Base-by-base conservation (phyloP, 2,113 vertebrate species). In the rat (Rattus norvegicus) region DNA sequence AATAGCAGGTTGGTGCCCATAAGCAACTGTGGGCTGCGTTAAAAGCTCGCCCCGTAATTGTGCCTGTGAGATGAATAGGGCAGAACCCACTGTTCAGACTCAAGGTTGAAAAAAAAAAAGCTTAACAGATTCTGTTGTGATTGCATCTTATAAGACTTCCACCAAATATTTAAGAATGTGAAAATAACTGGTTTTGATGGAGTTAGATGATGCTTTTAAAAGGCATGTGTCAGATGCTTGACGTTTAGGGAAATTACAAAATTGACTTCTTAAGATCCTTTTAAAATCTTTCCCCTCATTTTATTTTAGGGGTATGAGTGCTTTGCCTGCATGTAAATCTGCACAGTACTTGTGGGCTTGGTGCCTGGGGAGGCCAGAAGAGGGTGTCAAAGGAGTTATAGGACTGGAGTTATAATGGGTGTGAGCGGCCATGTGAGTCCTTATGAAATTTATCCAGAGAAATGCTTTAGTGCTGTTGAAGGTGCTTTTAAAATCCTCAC, bases 171-270 rank as follows among this genome's bases (percentile, higher is more conserved):
- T 90, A 93, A 92, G 63, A 70, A 70, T 56, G 92, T 94, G 67
- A 95, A 96, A 95, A 84, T 83, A 93, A 81, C 52, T 76, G 26
- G 30, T 87, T 93, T 59, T 26, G 30, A 84, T 91, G 67, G 70
- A 75, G 72, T 92, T 86, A 76, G 63, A 93, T 92, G 43, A 70
- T 88, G 10, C 43, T 93, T 95, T 95, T 90, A 89, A 39, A 95
- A 69, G 52, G 63, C 94, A 92, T 96, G 88, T 98, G 86, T 94
- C 91, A 96, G 86, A 95, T 70, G 77, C 72, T 94, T 94, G 80
- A 97, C 92, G 90, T 96, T 95, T 88, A 79, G 87, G 90, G 70
- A 92, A 97, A 96, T 90, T 93, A 72, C 63, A 72, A 93, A 92
- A 63, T 95, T 95, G 94, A 95, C 13, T 90, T 89, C 47, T 94